Base-by-base conservation (phyloP, 2,113 vertebrate genomes). In the Stigmatopora argus region DNA sequence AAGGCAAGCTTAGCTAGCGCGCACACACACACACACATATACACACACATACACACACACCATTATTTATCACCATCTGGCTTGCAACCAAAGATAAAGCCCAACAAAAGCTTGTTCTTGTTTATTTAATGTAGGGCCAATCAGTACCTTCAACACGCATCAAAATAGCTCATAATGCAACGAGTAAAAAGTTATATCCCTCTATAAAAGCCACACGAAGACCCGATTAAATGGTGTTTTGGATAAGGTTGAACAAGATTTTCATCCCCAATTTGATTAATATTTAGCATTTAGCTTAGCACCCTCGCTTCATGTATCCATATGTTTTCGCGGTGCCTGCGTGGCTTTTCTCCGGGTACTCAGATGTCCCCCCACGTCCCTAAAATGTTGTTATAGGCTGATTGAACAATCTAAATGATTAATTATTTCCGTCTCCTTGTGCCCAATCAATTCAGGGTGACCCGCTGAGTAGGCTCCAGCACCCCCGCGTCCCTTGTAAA, bases 11-110 rank as follows among this genome's bases (percentile, higher is more conserved):
- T 34, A 7, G 47, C 60, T 31, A 31, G 52, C n/a, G n/a, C n/a
- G n/a, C n/a, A n/a, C n/a, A 10, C 17, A 66, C 51, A 49, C 21
- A 48, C 26, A 31, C 26, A 31, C 26, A 31, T 2, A 31, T 31
- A 31, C 26, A 31, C 26, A 31, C 26, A 31, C 2, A 31, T 2
- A 31, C 3, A 31, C 26, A 31, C 26, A 31, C 55, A 61, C 64
- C 31, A 56, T 56, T 70, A 62, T 69, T 75, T 72, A 58, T 77
- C 17, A 31, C 49, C n/a, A 51, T 78, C 13, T 72, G 67, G 56
- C 47, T 45, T 51, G 14, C 47, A 62, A 65, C 51, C 58, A 55
- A 62, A 74, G 64, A 65, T 38, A 62, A 44, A 61, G 13, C 46
- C 44, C 31, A 14, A 14, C 45, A 18, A 51, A 48, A 56, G 53